Conservation (phyloP, 2,113 vertebrate species). For the Podarcis muralis region DNA sequence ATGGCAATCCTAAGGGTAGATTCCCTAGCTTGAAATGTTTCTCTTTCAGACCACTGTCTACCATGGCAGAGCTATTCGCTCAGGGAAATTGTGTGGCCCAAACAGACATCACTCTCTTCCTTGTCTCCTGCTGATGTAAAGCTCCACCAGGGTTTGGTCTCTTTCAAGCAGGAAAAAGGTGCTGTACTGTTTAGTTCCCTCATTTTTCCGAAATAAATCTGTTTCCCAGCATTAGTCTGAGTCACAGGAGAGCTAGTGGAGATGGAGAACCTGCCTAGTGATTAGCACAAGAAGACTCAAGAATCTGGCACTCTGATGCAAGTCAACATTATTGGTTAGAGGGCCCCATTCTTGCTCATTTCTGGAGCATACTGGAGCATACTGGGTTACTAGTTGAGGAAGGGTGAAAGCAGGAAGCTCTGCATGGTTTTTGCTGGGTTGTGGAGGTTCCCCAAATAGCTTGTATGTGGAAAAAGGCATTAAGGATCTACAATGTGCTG, state of each 20-base stretch:
- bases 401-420: neutral
- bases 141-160: neutral
- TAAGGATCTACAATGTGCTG: neutral
- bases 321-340: neutral
- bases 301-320: neutral
- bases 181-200: neutral
- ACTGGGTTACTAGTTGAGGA: neutral
- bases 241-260: constrained; percentile 2
- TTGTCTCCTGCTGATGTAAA: neutral
- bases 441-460: neutral
- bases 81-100: neutral
- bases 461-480: neutral
- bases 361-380: too few relatives aligned
- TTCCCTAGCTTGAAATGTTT: neutral
- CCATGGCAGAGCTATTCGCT: accelerated
- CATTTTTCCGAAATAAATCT: constrained; percentile 19
- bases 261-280: neutral
- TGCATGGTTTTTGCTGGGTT: neutral
- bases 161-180: neutral
- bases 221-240: neutral
- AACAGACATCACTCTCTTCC: neutral
- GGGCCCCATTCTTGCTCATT: neutral
- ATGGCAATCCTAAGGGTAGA: neutral
- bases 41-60: constrained; percentile 5
- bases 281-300: neutral